Evolutionary conservation across 2,113 vertebrate genomes (phyloP).

Genomic region (Melanostigma gelatinosum): DNA sequence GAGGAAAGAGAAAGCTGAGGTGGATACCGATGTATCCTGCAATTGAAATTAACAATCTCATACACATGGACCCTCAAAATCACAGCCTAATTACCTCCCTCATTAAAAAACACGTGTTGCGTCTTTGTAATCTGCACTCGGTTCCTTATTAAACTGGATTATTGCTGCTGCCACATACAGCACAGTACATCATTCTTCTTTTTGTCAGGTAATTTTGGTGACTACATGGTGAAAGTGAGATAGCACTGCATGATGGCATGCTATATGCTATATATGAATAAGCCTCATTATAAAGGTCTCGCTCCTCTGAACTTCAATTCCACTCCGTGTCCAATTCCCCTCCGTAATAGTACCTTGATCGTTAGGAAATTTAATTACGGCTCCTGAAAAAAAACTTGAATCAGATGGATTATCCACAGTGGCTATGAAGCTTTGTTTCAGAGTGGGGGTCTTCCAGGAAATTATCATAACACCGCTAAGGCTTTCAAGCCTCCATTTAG

Average conservation of each 20-base stretch:
- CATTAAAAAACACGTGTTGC: constrained; percentile 78
- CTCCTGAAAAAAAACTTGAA: constrained; percentile 63
- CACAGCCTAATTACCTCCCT: constrained; percentile 71
- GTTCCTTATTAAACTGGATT: constrained; percentile 66
- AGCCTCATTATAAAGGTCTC: constrained; percentile 73
- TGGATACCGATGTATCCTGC: constrained; percentile 61
- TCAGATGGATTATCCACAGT: constrained; percentile 74
- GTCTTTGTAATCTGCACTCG: constrained; percentile 63
- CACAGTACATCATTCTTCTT: constrained; percentile 44
- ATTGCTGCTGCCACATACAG: constrained; percentile 49
- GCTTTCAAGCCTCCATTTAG: constrained; percentile 32
- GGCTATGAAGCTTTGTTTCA: constrained; percentile 49
- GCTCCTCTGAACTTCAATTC: constrained; percentile 74
- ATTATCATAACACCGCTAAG: constrained; percentile 38
- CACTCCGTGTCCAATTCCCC: constrained; percentile 61
- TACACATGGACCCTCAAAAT: constrained; percentile 62
- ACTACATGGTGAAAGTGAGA: constrained; percentile 49
- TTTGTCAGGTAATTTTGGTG: constrained; percentile 62
- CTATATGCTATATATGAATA: constrained; percentile 67
- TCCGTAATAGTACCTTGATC: constrained; percentile 54
- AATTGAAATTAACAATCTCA: constrained; percentile 77
- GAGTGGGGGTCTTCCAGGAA: constrained; percentile 45
- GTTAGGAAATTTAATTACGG: constrained; percentile 77
- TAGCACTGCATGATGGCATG: constrained; percentile 29
- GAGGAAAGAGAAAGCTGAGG: constrained; percentile 53